These are phyloP conservation scores for Carcharodon carcharias DNA, from an alignment of 2,797 vertebrate genomes.

Conservation along the genomic window DNA sequence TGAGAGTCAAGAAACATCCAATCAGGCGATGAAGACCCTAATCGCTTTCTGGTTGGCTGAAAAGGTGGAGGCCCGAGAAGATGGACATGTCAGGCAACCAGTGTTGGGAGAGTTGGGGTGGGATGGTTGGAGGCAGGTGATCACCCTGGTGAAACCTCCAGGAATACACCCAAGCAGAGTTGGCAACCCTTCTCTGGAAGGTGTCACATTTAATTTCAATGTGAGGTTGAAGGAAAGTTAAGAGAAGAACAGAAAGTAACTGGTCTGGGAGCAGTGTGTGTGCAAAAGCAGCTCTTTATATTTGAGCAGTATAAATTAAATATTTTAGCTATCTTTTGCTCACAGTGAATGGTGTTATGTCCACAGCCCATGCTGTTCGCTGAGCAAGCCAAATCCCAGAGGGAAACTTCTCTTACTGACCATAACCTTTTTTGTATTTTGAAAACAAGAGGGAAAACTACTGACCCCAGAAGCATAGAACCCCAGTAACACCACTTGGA, in stretches of 20 bases:
- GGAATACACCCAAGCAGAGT: neutral
- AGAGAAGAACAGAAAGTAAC: neutral
- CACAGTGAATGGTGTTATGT: neutral
- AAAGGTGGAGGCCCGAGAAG: neutral
- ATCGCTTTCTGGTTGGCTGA: neutral
- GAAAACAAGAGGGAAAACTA: too few relatives aligned
- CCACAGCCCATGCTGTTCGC: too few relatives aligned
- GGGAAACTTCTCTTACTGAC: too few relatives aligned
- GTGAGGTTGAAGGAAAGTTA: neutral
- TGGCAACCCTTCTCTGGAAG: neutral
- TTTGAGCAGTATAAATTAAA: neutral
- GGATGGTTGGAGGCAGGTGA: neutral
- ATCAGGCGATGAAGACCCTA: neutral
- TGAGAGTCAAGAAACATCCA: neutral
- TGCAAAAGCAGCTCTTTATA: neutral
- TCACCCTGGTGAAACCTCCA: neutral
- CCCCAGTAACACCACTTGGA: too few relatives aligned
- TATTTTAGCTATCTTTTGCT: neutral
- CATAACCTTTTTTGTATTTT: too few relatives aligned
- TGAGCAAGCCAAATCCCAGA: too few relatives aligned
- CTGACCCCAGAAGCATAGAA: too few relatives aligned
- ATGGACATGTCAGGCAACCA: neutral
- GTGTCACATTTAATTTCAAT: neutral
- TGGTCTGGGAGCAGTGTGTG: neutral
- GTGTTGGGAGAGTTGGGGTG: neutral